Conservation (phyloP, 2,797 vertebrate genomes). For the Leptodon cayanensis region DNA sequence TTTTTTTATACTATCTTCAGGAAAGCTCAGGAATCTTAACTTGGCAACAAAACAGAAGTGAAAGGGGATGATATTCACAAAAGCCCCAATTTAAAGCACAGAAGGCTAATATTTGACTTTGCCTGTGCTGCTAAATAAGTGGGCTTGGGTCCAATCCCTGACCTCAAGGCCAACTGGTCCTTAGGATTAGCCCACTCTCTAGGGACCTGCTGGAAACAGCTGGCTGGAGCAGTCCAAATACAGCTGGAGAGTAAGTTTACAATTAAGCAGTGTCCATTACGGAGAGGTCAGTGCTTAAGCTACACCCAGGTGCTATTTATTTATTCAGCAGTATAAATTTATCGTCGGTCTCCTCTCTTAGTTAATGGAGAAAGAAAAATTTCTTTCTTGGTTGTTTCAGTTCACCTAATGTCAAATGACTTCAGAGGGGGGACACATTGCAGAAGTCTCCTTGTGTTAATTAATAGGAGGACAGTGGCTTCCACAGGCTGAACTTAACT, state of each 20-base stretch:
- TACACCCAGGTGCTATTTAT: neutral
- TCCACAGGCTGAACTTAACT: neutral
- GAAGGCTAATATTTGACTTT: neutral
- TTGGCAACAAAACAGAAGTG: neutral
- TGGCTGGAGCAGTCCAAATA: neutral
- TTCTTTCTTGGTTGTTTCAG: neutral
- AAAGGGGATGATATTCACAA: neutral
- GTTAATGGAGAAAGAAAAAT: neutral
- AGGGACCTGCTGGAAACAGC: neutral
- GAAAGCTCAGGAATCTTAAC: neutral
- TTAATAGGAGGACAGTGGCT: neutral
- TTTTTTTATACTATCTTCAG: neutral
- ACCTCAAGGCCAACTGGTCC: neutral
- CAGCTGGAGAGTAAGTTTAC: neutral
- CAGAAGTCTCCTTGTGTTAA: neutral
- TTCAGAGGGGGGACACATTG: neutral
- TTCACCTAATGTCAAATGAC: neutral
- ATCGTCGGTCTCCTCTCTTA: neutral
- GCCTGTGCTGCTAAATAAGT: neutral
- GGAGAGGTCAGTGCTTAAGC: neutral
- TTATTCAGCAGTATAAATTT: neutral
- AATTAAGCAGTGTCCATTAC: neutral
- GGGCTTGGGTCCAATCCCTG: neutral
- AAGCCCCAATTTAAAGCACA: neutral
- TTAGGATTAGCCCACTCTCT: neutral